Evolutionary conservation across 2,888 invertebrate species (phyloP), one percentile per base, ranked within the genome.

Genomic region (Chydorus sphaericus): DNA sequence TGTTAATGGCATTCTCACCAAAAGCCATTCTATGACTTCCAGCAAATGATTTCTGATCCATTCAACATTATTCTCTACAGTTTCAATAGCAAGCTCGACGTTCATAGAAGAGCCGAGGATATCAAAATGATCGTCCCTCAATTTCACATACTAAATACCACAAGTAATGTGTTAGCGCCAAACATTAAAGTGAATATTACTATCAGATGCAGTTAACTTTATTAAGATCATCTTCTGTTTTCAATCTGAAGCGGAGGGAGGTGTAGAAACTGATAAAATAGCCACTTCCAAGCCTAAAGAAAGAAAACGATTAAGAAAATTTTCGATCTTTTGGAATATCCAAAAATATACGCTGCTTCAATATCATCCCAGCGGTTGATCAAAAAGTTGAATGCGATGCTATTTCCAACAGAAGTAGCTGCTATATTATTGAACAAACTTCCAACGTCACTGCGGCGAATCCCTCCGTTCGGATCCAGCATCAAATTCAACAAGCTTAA

Each of bases 341-440:
- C n/a, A 10, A 30, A 28, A 50, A 14, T 28, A 2, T 70, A 88
- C 87, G 82, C 83, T 61, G 77, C 73, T 63, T 78, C 79, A 4
- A 88, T 74, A 52, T 77, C 74, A 48, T 74, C 69, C 86, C 87
- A 89, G 65, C 87, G 81, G 30, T 80, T 80, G 59, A 84, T 77
- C 20, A 92, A 73, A 65, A 80, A 86, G 65, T 81, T 81, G 67
- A 87, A 88, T 0, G 83, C 82, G 28, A 90, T 75, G 16, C 83
- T 80, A 63, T 86, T 83, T 0, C 90, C 90, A 53, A 86, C 78
- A 0, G 82, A 76, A 54, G 85, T 87, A 49, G 75, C 77, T 0
- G 87, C 79, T 0, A 90, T 83, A 0, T 85, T 77, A 0, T 78
- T 77, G 66, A 90, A 86, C 0, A 89, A 86, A 0, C 89, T 88